Evolutionary conservation across 1,140 invertebrate genomes (phyloP).

Genomic region (Saccostrea glomerata): DNA sequence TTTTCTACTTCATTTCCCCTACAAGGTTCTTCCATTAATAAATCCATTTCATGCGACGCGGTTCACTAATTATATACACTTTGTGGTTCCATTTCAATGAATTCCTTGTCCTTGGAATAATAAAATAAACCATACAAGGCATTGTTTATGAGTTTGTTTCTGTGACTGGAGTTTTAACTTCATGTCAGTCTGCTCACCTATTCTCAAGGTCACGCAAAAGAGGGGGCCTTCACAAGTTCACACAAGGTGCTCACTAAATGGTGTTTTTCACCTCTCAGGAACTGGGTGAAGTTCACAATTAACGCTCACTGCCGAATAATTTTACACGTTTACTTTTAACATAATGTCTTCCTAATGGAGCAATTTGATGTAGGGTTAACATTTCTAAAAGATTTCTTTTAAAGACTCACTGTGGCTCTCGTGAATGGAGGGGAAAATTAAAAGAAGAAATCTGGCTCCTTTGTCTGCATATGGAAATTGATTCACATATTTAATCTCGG

Average conservation of each 20-base stretch:
- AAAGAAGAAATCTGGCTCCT: no score
- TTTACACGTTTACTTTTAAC: background rate
- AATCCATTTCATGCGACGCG: background rate
- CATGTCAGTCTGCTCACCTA: background rate
- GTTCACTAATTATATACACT: background rate
- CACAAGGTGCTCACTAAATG: background rate
- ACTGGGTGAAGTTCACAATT: background rate
- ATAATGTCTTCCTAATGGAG: no score
- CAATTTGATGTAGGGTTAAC: no score
- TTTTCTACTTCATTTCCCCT: background rate
- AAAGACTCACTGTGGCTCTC: no score
- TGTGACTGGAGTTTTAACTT: background rate
- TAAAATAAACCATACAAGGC: background rate
- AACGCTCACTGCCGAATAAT: background rate
- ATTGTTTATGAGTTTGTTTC: background rate
- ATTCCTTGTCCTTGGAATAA: background rate
- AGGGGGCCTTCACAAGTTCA: background rate
- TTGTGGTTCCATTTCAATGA: background rate
- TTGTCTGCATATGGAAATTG: no score
- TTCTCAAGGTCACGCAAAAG: background rate
- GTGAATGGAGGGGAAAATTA: no score
- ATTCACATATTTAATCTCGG: no score
- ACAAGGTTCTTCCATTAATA: background rate
- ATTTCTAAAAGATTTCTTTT: no score
- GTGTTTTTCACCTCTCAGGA: background rate